phyloP scores from a whole-genome alignment of 2,888 invertebrate genomes.

The Mantis religiosa region DNA sequence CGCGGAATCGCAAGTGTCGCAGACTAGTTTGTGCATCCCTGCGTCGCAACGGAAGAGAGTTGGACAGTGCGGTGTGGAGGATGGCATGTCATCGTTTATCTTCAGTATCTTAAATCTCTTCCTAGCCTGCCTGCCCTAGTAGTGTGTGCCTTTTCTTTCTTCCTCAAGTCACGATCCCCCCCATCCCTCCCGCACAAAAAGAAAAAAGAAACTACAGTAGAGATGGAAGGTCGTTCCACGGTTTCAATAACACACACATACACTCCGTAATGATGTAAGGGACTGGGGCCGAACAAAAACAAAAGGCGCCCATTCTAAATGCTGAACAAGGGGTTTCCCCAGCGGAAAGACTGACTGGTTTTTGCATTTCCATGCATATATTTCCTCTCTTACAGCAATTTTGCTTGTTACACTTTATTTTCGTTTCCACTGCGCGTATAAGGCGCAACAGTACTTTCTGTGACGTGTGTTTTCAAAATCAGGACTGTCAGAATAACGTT shows the following conservation, averaged over 20 bases:
- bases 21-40: background rate
- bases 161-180: background rate
- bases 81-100: constrained; percentile 3
- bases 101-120: constrained; percentile 4
- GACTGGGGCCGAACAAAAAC: background rate
- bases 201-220: background rate
- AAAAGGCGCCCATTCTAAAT: background rate
- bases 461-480: too few species aligned
- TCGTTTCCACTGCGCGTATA: background rate
- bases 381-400: background rate
- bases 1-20: too few species aligned
- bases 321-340: background rate
- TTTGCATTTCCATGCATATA: background rate
- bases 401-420: background rate
- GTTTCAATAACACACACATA: background rate
- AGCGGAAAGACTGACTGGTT: background rate
- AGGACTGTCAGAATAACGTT: too few species aligned
- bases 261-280: background rate
- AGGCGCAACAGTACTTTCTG: background rate
- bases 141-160: background rate
- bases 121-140: background rate
- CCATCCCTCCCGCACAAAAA: background rate
- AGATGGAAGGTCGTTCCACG: background rate
- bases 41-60: background rate
- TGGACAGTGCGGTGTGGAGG: background rate